These are phyloP conservation scores for Himalopsyche japonica DNA, from an alignment of 2,888 invertebrate species.

Conservation along the genomic window DNA sequence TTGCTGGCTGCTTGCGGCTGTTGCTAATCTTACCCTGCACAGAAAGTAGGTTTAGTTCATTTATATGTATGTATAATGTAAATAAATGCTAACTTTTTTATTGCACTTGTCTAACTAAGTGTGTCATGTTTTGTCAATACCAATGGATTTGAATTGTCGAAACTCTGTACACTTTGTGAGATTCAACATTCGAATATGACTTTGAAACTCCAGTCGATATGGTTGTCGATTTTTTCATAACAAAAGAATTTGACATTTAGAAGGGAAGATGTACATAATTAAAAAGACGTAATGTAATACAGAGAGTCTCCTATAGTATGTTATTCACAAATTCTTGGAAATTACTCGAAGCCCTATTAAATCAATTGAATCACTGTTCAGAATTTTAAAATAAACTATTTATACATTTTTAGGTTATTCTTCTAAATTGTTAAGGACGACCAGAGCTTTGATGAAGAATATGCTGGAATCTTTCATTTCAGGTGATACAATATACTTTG, in stretches of 20 bases:
- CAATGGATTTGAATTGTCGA: too few relatives aligned
- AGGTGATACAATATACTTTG: slow-evolving; percentile 58
- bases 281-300: too few relatives aligned
- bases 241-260: too few relatives aligned
- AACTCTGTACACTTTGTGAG: too few relatives aligned
- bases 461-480: slow-evolving; percentile 95
- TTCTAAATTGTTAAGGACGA: slow-evolving; percentile 95
- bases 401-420: slow-evolving; percentile 68
- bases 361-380: background rate
- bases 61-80: background rate
- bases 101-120: background rate
- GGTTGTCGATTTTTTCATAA: too few relatives aligned
- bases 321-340: too few relatives aligned
- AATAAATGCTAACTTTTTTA: background rate
- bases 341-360: too few relatives aligned
- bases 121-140: background rate
- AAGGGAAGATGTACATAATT: too few relatives aligned
- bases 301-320: too few relatives aligned
- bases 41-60: slow-evolving; percentile 46
- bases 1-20: slow-evolving; percentile 95
- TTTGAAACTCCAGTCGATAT: too few relatives aligned
- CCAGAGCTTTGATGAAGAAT: slow-evolving; percentile 90
- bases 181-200: too few relatives aligned
- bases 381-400: too few relatives aligned
- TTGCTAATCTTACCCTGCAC: slow-evolving; percentile 90